Evolutionary conservation across 2,888 invertebrate genomes (phyloP), one percentile per base, ranked within the genome.

Genomic region (Drosophila formosana): DNA sequence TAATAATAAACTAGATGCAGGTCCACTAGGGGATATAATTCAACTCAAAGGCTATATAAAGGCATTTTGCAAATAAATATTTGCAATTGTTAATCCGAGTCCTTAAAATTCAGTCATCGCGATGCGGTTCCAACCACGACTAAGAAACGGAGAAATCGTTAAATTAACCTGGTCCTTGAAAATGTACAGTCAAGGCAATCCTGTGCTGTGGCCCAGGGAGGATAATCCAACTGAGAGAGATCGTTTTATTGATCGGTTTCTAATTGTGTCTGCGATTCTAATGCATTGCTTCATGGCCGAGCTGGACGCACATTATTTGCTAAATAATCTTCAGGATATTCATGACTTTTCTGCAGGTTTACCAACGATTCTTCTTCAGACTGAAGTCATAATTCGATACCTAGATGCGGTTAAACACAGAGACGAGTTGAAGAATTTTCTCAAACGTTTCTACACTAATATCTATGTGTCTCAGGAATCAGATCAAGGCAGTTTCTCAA

Each of bases 161-260:
- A 74, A 82, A 13, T 46, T 89, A 43, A 30, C 75, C 7, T 87
- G 82, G 87, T 72, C 81, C 8, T 30, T 90, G 23, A 62, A 51
- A 2, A 0, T 81, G 0, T 82, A 73, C 50, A 80, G 84, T 5
- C 23, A 34, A 1, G 11, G 75, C 1, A 89, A 88, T 55, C 74
- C 66, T 9, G 51, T 88, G 5, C 63, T 64, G 32, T 90, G 90
- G 90, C 90, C 90, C 0, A 55, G 90, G 34, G 85, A 80, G 23
- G 87, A 87, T 64, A 47, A 52, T 37, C 72, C 53, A 23, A 61
- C 64, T 7, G 7, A 13, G 0, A 55, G 39, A 32, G 43, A 43
- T 8, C 5, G 67, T 1, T 26, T 56, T 3, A 3, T 78, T 1
- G 82, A 88, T 51, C 49, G 77, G 2, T 56, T 72, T 9, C 0